Evolutionary conservation across 2,888 invertebrate genomes (phyloP), one percentile per base, ranked within the genome.

Genomic region (Tenthredo mesomela): DNA sequence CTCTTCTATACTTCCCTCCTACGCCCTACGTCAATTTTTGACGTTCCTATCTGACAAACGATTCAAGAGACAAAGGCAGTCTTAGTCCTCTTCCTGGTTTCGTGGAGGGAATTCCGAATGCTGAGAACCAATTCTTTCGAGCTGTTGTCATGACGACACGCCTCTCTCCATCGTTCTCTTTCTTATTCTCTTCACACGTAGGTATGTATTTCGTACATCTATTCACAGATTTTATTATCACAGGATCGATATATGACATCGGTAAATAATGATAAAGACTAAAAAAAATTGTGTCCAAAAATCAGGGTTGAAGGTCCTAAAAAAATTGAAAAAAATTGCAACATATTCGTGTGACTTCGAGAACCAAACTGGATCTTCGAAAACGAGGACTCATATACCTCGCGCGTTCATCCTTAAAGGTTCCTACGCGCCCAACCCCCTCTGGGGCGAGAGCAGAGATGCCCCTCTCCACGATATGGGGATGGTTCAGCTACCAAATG

Each of bases 401-500:
- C 2, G 21, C 61, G 65, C 21, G 65, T 65, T 65, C 29, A 29
- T 29, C 21, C 29, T 37, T 15, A 9, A 29, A 37, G 70, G 18
- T 37, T 37, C 37, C 15, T 12, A 70, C 6, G 7, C n/a, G 18
- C 70, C 70, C 47, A 47, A 40, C 7, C 75, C 7, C 75, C 75
- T 75, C 75, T 25, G 70, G 70, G 70, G 4, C n/a, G 25, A n/a
- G n/a, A n/a, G n/a, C n/a, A n/a, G n/a, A n/a, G n/a, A n/a, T n/a
- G n/a, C n/a, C 54, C 18, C 71, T 43, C 21, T 29, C 12, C n/a
- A 21, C 54, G 29, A 29, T 21, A 29, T 21, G 77, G 33, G 77
- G 29, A 33, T 85, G 86, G 43, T 73, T 87, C 87, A 87, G 87
- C 87, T 86, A 88, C 87, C 87, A 87, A 88, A 89, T 87, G 90